A percentile compares a stretch with the other conserved stretches of the same genome.
These are phyloP conservation scores for Polydesmus complanatus DNA, from an alignment of 2,888 invertebrate species.

Conservation along the genomic window DNA sequence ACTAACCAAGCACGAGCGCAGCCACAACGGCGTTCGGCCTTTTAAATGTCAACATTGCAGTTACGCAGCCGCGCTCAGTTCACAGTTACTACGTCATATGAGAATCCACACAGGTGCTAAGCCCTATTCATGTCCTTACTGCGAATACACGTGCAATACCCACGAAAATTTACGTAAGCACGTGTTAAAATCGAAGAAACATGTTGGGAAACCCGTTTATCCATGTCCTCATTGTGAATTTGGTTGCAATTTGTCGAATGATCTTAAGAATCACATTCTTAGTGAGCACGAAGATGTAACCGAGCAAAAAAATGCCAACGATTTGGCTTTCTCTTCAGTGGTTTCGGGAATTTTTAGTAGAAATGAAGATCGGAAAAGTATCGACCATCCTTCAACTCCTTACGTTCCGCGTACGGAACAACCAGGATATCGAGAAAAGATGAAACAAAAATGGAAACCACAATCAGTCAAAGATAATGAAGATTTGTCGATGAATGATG, in stretches of 20 bases:
- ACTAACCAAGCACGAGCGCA: slow-evolving; percentile 28
- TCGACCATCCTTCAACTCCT: background rate
- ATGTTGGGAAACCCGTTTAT: slow-evolving; percentile 62
- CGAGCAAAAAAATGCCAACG: background rate
- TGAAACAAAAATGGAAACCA: background rate
- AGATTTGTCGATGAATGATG: background rate
- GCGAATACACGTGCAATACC: slow-evolving; percentile 46
- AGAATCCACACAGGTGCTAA: slow-evolving; percentile 32
- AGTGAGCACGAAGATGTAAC: background rate
- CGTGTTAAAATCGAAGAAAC: slow-evolving; percentile 59
- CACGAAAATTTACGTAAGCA: slow-evolving; percentile 15
- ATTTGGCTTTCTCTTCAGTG: background rate
- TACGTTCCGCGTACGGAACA: background rate
- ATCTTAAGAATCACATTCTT: background rate
- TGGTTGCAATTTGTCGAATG: slow-evolving; percentile 10
- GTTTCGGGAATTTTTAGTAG: background rate
- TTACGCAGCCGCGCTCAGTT: slow-evolving; percentile 29
- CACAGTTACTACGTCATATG: slow-evolving; percentile 31
- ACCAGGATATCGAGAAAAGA: background rate
- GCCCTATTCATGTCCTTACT: slow-evolving; percentile 39
- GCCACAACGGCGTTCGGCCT: slow-evolving; percentile 30
- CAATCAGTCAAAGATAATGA: too few species aligned
- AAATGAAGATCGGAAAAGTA: background rate
- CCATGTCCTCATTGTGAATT: slow-evolving; percentile 51
- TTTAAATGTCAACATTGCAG: slow-evolving; percentile 32